Conservation (phyloP, 2,888 invertebrate genomes). For the Trissolcus japonicus region DNA sequence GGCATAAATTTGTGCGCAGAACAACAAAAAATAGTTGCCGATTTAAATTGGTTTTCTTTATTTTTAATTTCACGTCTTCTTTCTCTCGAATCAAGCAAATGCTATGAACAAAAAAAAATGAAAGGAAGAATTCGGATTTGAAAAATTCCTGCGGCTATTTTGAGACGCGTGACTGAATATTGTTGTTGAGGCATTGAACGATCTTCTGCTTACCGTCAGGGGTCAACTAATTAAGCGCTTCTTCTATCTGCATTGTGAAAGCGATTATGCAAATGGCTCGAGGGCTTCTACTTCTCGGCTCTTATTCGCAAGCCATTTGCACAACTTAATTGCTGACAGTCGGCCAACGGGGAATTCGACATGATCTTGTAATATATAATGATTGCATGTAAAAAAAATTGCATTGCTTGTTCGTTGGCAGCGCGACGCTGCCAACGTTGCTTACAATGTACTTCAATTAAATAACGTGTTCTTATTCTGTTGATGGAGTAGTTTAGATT, state of each 20-base stretch:
- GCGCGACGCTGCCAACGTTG: background rate
- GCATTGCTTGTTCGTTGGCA: too few species aligned
- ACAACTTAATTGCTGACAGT: slow-evolving; percentile 46
- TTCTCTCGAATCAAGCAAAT: background rate
- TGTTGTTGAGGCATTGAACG: slow-evolving; percentile 28
- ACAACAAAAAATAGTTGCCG: too few species aligned
- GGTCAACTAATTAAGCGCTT: slow-evolving; percentile 55
- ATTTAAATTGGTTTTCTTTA: too few species aligned
- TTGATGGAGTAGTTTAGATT: too few species aligned
- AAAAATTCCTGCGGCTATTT: slow-evolving; percentile 36
- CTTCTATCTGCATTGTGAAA: slow-evolving; percentile 52
- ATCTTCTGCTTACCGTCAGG: slow-evolving; percentile 38
- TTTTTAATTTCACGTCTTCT: too few species aligned
- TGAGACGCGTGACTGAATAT: slow-evolving; percentile 33
- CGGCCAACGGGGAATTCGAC: slow-evolving; percentile 23
- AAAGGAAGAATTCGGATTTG: slow-evolving; percentile 25
- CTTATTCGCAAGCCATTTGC: slow-evolving; percentile 42
- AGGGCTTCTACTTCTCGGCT: slow-evolving; percentile 41
- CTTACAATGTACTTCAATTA: slow-evolving; percentile 1
- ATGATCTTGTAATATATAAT: slow-evolving; percentile 9
- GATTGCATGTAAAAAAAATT: too few species aligned
- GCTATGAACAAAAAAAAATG: background rate
- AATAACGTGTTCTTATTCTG: background rate
- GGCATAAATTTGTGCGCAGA: too few species aligned
- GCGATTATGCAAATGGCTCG: slow-evolving; percentile 54